These are phyloP conservation scores for Drosophila aldrichi DNA, from an alignment of 2,888 invertebrate species.

Conservation along the genomic window DNA sequence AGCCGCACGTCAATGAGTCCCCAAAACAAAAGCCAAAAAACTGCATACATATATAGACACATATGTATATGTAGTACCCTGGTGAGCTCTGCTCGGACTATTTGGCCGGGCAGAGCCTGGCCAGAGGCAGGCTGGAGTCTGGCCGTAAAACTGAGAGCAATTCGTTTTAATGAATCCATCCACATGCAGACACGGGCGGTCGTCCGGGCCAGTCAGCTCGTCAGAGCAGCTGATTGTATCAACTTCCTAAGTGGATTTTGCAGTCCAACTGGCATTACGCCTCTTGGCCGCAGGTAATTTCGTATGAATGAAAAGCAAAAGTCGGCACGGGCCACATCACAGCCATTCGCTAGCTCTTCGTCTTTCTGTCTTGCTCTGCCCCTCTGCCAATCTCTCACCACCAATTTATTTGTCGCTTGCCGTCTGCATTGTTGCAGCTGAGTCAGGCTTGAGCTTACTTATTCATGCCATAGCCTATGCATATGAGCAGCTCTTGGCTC, in stretches of 20 bases:
- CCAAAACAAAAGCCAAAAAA: constrained; percentile 63
- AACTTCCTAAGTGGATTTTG: constrained; percentile 81
- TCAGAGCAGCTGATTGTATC: constrained; percentile 79
- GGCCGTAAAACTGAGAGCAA: constrained; percentile 76
- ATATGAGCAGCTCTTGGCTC: constrained; percentile 46
- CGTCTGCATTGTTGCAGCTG: constrained; percentile 29
- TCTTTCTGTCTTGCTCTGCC: not conserved
- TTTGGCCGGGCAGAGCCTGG: constrained; percentile 48
- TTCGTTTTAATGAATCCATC: constrained; percentile 82
- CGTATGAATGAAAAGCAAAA: constrained; percentile 81
- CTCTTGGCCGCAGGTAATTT: constrained; percentile 82
- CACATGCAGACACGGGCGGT: constrained; percentile 60
- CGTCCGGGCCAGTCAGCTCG: constrained; percentile 40
- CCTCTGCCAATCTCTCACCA: not conserved
- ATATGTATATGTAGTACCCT: too few relatives aligned
- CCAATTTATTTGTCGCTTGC: not conserved
- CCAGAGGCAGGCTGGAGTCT: constrained; percentile 30
- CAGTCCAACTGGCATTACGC: constrained; percentile 81
- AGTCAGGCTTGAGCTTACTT: constrained; percentile 20
- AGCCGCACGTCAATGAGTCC: constrained; percentile 74
- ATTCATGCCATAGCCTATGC: constrained; percentile 57
- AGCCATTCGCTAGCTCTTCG: not conserved
- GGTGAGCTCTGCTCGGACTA: constrained; percentile 44
- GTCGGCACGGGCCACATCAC: constrained; percentile 50
- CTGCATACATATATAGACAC: constrained; percentile 40